Conservation (phyloP, 2,113 vertebrate genomes). For the Calidris pugnax region DNA sequence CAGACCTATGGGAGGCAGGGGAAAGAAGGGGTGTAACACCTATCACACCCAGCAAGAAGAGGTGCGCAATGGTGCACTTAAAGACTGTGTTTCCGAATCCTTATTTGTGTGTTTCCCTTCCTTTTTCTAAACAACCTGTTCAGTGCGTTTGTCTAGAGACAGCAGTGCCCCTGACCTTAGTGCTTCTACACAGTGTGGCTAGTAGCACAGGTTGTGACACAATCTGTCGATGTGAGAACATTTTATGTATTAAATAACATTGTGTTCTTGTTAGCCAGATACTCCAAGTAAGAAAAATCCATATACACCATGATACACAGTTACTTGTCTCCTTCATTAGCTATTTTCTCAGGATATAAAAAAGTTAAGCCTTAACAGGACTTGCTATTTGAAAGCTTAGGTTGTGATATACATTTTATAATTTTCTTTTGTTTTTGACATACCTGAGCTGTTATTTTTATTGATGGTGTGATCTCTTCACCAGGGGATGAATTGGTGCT, state of each 20-base stretch:
- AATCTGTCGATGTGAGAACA: neutral
- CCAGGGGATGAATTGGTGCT: neutral
- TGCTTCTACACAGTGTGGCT: neutral
- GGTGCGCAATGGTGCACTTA: neutral
- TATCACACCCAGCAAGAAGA: neutral
- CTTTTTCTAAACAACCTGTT: neutral
- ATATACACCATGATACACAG: neutral
- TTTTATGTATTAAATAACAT: neutral
- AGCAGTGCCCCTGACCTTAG: neutral
- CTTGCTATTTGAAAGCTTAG: neutral
- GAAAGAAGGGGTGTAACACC: neutral
- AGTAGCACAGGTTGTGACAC: neutral
- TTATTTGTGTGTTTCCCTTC: neutral
- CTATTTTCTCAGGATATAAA: neutral
- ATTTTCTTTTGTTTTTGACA: neutral
- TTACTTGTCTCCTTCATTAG: neutral
- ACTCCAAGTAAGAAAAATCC: neutral
- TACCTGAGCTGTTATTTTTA: neutral
- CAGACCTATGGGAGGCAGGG: neutral
- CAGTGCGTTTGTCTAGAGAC: neutral
- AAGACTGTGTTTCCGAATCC: neutral
- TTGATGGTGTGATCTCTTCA: neutral
- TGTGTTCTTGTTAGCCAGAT: neutral
- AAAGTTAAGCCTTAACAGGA: neutral
- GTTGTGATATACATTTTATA: neutral